phyloP scores from a whole-genome alignment of 2,113 vertebrate genomes.

The Seriola aureovittata region DNA sequence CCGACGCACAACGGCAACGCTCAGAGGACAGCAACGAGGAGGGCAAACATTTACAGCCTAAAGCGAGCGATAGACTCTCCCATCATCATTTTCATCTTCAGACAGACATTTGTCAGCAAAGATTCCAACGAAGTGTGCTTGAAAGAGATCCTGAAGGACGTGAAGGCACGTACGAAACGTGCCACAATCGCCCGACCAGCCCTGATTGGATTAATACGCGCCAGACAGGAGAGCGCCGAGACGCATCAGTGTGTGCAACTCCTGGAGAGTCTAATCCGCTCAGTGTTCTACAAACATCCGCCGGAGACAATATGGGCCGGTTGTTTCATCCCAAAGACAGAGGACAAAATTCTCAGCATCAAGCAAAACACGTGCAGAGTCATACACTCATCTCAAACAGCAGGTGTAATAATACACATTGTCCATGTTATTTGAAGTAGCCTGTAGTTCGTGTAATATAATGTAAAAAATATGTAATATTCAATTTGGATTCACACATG shows the following conservation, averaged over 20 bases:
- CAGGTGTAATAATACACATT: conserved; percentile 66
- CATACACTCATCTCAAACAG: conserved; percentile 72
- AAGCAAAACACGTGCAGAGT: conserved; percentile 79
- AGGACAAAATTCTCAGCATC: conserved; percentile 66
- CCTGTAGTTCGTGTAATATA: not conserved
- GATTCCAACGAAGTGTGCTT: conserved; percentile 52
- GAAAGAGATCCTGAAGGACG: conserved; percentile 83
- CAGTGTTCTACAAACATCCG: conserved; percentile 79
- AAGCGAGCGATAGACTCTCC: conserved; percentile 77
- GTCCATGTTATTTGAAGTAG: not conserved
- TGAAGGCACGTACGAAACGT: conserved; percentile 75
- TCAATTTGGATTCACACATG: not conserved
- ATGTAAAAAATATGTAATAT: not conserved
- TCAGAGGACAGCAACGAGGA: conserved; percentile 25
- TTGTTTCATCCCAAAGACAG: conserved; percentile 72
- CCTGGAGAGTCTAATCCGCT: conserved; percentile 75
- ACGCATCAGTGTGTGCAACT: conserved; percentile 54
- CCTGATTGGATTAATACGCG: conserved; percentile 81
- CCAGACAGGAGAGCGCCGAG: conserved; percentile 54
- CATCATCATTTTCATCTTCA: conserved; percentile 82
- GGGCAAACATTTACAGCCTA: conserved; percentile 31
- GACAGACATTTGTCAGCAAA: conserved; percentile 71
- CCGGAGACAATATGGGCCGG: conserved; percentile 80
- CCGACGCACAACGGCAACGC: not conserved
- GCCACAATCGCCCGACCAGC: conserved; percentile 63